Evolutionary conservation across 92 coral and sea anemone species (phyloP).

Genomic region (Isaurus tuberculatus): DNA sequence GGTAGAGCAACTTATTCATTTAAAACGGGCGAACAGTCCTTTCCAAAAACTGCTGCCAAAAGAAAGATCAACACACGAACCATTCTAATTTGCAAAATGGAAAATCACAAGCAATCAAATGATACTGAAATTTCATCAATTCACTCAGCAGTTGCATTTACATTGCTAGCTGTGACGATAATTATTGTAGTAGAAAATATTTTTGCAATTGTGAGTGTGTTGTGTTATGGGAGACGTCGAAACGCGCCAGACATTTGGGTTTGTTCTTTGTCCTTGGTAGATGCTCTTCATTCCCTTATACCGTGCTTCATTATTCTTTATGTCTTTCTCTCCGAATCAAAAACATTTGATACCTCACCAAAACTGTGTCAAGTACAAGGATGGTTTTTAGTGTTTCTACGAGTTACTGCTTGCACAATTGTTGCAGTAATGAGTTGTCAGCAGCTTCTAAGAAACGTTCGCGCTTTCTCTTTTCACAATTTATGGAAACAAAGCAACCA

Average conservation of each 20-base stretch:
- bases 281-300: slow-evolving; percentile 64
- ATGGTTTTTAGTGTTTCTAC: slow-evolving; percentile 67
- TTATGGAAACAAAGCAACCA: slow-evolving; percentile 64
- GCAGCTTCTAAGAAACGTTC: slow-evolving; percentile 47
- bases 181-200: slow-evolving; percentile 61
- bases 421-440: slow-evolving; percentile 63
- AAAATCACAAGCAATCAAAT: not conserved
- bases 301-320: slow-evolving; percentile 65
- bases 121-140: not conserved
- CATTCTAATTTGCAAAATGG: slow-evolving; percentile 11
- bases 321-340: slow-evolving; percentile 44
- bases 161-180: slow-evolving; percentile 52
- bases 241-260: slow-evolving; percentile 58
- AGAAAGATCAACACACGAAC: not conserved
- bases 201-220: slow-evolving; percentile 63
- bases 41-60: not conserved
- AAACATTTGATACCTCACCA: slow-evolving; percentile 29
- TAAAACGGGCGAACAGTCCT: not conserved
- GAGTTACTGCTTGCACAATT: slow-evolving; percentile 48
- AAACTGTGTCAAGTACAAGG: slow-evolving; percentile 72
- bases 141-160: slow-evolving; percentile 41
- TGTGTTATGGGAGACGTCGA: slow-evolving; percentile 60
- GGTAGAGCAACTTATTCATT: not conserved
- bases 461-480: slow-evolving; percentile 34
- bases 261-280: slow-evolving; percentile 64